phyloP scores from a whole-genome alignment of 2,888 invertebrate species.

The Sympetrum striolatum region DNA sequence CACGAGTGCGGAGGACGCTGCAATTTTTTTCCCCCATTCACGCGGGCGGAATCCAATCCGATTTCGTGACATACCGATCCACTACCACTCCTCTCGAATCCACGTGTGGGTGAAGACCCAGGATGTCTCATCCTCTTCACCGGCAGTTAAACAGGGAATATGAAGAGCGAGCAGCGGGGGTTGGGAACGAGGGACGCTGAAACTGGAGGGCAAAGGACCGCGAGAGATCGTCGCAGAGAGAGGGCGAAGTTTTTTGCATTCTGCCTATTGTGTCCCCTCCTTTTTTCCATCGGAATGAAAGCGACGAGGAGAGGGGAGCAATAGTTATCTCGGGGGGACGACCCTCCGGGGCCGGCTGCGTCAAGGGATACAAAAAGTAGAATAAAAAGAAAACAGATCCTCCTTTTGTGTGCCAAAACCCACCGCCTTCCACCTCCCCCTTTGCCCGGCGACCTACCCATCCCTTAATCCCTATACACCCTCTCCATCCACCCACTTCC shows the following conservation, averaged over 20 bases:
- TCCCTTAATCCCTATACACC: not conserved
- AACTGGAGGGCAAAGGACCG: not conserved
- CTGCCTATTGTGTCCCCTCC: constrained; percentile 8
- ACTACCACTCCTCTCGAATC: not conserved
- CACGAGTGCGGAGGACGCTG: not conserved
- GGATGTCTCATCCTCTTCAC: not conserved
- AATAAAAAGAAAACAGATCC: constrained; percentile 21
- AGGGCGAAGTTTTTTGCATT: not conserved
- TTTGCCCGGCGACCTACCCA: not conserved
- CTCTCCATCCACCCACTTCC: not conserved
- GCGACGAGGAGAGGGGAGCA: not conserved
- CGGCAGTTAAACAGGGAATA: not conserved
- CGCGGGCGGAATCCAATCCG: not conserved
- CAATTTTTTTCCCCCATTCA: too few relatives aligned
- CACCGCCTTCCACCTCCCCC: not conserved
- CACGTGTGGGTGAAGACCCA: not conserved
- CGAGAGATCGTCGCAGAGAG: not conserved
- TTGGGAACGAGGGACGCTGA: not conserved
- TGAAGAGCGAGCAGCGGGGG: not conserved
- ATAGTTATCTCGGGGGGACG: not conserved
- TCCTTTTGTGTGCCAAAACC: not conserved
- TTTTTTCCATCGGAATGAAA: not conserved
- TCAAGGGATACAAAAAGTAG: not conserved
- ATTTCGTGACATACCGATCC: not conserved
- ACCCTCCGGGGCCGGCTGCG: constrained; percentile 28